A percentile compares a stretch with the other conserved stretches of the same genome.
Evolutionary conservation across 92 coral and sea anemone species (phyloP).

Genomic region (Actinostola sp.): DNA sequence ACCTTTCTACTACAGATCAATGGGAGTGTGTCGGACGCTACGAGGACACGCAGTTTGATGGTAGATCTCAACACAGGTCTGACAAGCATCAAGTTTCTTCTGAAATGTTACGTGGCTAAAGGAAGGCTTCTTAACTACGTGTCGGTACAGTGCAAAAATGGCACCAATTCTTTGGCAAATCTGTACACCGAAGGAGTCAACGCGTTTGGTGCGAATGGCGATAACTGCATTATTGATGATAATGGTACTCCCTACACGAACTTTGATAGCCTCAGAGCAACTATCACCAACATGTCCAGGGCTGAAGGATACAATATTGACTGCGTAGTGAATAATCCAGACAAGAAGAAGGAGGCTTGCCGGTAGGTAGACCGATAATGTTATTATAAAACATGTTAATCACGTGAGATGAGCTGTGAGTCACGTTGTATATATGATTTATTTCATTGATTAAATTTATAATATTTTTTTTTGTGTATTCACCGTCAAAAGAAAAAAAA

Average conservation of each 20-base stretch:
- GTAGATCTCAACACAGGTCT: slow-evolving; percentile 21
- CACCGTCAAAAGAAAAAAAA: too few relatives aligned
- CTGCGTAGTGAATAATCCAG: too few relatives aligned
- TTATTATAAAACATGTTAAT: too few relatives aligned
- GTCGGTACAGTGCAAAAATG: slow-evolving; percentile 44
- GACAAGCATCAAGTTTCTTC: slow-evolving; percentile 29
- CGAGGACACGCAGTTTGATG: slow-evolving; percentile 14
- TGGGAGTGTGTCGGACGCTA: slow-evolving; percentile 13
- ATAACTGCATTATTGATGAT: slow-evolving; percentile 3
- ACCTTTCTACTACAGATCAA: slow-evolving; percentile 26
- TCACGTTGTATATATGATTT: too few relatives aligned
- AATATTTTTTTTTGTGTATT: too few relatives aligned
- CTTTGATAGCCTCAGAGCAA: background rate
- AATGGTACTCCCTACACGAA: slow-evolving; percentile 17
- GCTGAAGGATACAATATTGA: too few relatives aligned
- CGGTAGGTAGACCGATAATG: too few relatives aligned
- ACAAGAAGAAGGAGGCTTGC: too few relatives aligned
- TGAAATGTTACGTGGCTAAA: slow-evolving; percentile 34
- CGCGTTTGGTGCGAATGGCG: slow-evolving; percentile 5
- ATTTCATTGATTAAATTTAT: too few relatives aligned
- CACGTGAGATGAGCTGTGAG: too few relatives aligned
- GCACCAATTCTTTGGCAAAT: slow-evolving; percentile 18
- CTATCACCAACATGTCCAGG: background rate
- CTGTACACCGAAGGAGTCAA: slow-evolving; percentile 6
- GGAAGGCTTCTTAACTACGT: slow-evolving; percentile 25